These are phyloP conservation scores for Balaeniceps rex DNA, from an alignment of 2,113 vertebrate species.

Conservation along the genomic window DNA sequence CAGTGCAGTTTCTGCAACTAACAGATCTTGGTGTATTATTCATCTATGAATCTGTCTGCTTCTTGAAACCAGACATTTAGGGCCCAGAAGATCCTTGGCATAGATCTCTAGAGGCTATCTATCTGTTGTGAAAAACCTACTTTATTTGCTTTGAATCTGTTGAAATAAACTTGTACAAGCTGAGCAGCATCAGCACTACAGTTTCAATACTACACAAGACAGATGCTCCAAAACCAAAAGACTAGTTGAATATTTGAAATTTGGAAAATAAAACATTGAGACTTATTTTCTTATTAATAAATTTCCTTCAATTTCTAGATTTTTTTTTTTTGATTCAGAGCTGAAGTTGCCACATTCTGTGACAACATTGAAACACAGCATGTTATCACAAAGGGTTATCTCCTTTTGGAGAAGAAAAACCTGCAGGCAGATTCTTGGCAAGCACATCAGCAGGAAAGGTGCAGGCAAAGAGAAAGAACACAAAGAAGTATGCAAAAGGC, in stretches of 20 bases:
- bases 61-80: background rate
- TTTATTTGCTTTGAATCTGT: background rate
- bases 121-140: background rate
- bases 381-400: background rate
- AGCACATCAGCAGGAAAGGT: background rate
- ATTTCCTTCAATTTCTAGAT: background rate
- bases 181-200: background rate
- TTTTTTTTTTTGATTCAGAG: background rate
- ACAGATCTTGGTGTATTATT: background rate
- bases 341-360: background rate
- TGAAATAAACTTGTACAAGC: background rate
- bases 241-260: background rate
- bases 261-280: background rate
- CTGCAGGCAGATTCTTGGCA: background rate
- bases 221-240: background rate
- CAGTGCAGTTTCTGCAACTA: background rate
- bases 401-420: background rate
- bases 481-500: background rate
- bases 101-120: background rate
- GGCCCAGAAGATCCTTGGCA: background rate
- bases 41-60: background rate
- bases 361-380: background rate
- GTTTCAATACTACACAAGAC: background rate
- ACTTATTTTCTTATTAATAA: background rate
- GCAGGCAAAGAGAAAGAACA: background rate